Evolutionary conservation across 2,888 invertebrate species (phyloP).

Genomic region (Carabus problematicus): DNA sequence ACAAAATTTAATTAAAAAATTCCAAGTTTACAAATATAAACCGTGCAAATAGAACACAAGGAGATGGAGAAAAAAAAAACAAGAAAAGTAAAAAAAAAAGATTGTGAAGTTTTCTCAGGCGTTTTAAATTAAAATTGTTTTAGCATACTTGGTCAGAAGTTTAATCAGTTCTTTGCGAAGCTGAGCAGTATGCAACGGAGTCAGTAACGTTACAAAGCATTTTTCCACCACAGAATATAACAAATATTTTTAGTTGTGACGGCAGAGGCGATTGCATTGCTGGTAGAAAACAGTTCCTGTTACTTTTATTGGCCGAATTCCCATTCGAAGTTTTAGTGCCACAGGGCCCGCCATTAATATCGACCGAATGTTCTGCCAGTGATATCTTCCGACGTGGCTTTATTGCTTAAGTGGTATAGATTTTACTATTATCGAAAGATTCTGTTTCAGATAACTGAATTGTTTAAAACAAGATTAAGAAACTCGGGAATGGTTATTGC

Average conservation of each 20-base stretch:
- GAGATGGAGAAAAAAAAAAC: conserved; percentile 14
- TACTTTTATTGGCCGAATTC: conserved; percentile 26
- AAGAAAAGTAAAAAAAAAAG: conserved; percentile 34
- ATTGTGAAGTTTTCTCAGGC: conserved; percentile 24
- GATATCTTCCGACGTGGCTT: conserved; percentile 40
- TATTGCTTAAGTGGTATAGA: conserved; percentile 42
- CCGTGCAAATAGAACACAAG: conserved; percentile 22
- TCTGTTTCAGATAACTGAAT: conserved; percentile 41
- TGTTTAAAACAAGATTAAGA: conserved; percentile 43
- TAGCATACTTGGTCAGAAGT: conserved; percentile 39
- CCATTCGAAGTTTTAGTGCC: conserved; percentile 16
- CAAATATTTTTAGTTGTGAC: conserved; percentile 39
- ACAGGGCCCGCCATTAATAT: conserved; percentile 31
- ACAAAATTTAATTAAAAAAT: conserved; percentile 30
- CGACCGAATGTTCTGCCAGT: conserved; percentile 25
- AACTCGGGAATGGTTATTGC: conserved; percentile 36
- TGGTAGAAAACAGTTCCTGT: conserved; percentile 6
- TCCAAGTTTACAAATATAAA: conserved; percentile 16
- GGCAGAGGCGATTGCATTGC: conserved; percentile 8
- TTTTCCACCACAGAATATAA: conserved; percentile 32
- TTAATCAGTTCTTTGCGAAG: conserved; percentile 35
- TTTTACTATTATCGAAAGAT: conserved; percentile 42
- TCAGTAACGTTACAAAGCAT: conserved; percentile 24
- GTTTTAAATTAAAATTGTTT: conserved; percentile 41
- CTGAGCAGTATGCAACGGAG: neutral